Base-by-base conservation (phyloP, 1,140 invertebrate species). In the Bombus superbus region DNA sequence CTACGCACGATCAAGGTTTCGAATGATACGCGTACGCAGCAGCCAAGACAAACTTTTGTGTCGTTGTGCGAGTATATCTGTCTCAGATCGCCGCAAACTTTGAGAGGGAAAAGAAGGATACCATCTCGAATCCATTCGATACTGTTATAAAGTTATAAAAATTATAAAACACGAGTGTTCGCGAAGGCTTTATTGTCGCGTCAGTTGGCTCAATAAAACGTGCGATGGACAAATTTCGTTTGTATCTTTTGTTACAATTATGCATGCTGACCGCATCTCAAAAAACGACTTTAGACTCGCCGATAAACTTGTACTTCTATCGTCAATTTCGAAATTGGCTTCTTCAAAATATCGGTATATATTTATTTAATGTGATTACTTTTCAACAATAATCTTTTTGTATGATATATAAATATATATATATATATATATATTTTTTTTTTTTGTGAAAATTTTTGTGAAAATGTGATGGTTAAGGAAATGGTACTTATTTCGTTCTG, bases 241-340 rank as follows among this genome's bases (percentile, higher is more conserved):
- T 89, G 10, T 88, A 18, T 0, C 38, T 62, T 0, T 1, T 90
- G 25, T n/a, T 86, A 18, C 38, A 75, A 15, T 18, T 71, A 3
- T 85, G 71, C 32, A 40, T 13, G 77, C 1, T 75, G 15, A 18
- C 62, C 0, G 53, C 1, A 22, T 62, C 74, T 4, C 90, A 93
- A 38, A 93, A 76, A 35, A 92, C 91, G 3, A 66, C 38, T 4
- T 78, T 94, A 1, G 93, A 94, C 53, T 81, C 87, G 0, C 85
- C 90, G 1, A 18, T 72, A 18, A 93, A 91, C 75, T 57, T 93
- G 0, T 8, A 38, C 0, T 32, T 92, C 0, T 69, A 87, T n/a
- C 86, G 91, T 2, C 42, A 57, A 62, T 0, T 92, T n/a, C 87
- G 91, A 44, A 68, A 81, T 71, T 91, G 89, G n/a, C 72, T 84